Evolutionary conservation across 2,888 invertebrate species (phyloP).

Genomic region (Eupithecia tripunctaria): DNA sequence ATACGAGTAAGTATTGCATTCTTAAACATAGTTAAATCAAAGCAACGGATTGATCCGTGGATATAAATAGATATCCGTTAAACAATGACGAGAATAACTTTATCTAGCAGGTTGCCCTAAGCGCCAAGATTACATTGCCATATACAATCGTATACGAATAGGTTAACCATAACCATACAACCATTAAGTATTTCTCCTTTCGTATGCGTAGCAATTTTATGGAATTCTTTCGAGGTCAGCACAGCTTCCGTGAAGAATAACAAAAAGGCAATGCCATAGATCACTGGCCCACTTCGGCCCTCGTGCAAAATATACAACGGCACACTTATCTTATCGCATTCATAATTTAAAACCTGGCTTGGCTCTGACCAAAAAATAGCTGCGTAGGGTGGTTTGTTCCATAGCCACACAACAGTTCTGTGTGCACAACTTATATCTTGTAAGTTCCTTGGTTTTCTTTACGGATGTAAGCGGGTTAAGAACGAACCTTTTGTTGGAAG

Average conservation of each 20-base stretch:
- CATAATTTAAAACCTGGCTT: slow-evolving; percentile 41
- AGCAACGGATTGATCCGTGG: too few species aligned
- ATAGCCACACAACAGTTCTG: background rate
- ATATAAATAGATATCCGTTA: too few species aligned
- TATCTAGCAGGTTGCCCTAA: background rate
- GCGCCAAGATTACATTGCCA: background rate
- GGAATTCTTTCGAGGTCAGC: slow-evolving; percentile 1
- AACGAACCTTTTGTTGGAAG: too few species aligned
- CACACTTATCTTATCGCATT: slow-evolving; percentile 38
- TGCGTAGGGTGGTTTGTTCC: background rate
- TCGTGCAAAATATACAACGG: slow-evolving; percentile 28
- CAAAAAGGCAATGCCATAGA: slow-evolving; percentile 21
- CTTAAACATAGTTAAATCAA: too few species aligned
- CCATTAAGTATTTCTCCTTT: background rate
- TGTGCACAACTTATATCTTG: background rate
- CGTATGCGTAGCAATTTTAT: slow-evolving; percentile 3
- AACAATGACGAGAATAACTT: background rate
- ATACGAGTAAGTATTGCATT: background rate
- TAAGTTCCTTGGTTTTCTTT: background rate
- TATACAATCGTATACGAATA: background rate
- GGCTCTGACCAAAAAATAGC: slow-evolving; percentile 28
- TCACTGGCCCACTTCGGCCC: slow-evolving; percentile 22
- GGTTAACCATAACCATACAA: background rate
- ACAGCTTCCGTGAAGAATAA: slow-evolving; percentile 12
- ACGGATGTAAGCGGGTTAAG: too few species aligned